phyloP scores from a whole-genome alignment of 1,140 invertebrate species.

The Drosophila pruinosa region DNA sequence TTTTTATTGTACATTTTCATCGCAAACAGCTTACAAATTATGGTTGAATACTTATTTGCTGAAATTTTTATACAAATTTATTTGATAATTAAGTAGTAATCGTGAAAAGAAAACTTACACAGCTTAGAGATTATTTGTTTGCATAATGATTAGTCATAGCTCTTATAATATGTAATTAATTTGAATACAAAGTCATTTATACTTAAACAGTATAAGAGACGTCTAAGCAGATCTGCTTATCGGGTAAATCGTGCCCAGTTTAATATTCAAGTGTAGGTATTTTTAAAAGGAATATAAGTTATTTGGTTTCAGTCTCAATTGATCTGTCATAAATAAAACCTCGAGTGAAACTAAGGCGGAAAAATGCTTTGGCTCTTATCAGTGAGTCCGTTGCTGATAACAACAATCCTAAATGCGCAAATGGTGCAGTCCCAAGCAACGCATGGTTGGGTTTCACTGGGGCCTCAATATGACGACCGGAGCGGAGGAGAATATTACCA shows the following conservation, averaged over 20 bases:
- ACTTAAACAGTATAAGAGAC: slow-evolving; percentile 17
- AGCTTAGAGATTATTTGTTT: slow-evolving; percentile 5
- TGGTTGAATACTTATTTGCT: background rate
- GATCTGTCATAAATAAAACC: slow-evolving; percentile 17
- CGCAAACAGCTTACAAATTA: background rate
- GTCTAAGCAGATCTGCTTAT: background rate
- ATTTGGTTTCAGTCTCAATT: slow-evolving; percentile 39
- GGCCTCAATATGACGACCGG: background rate
- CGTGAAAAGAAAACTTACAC: background rate
- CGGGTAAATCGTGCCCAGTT: background rate
- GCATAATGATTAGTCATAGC: background rate
- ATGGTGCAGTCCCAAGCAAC: slow-evolving; percentile 15
- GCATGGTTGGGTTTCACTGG: slow-evolving; percentile 37
- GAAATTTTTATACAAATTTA: background rate
- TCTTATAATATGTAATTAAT: background rate
- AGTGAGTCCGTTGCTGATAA: slow-evolving; percentile 39
- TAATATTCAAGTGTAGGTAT: background rate
- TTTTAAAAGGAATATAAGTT: background rate
- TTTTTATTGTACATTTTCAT: background rate
- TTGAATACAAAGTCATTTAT: background rate
- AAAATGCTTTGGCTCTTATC: slow-evolving; percentile 56
- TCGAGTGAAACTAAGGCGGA: background rate
- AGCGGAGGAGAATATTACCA: background rate
- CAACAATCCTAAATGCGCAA: slow-evolving; percentile 46
- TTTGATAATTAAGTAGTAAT: background rate